A percentile compares a stretch with the other conserved stretches of the same genome.
These are phyloP conservation scores for Caenorhabditis wallacei DNA, from an alignment of 2,888 invertebrate species.

Conservation along the genomic window DNA sequence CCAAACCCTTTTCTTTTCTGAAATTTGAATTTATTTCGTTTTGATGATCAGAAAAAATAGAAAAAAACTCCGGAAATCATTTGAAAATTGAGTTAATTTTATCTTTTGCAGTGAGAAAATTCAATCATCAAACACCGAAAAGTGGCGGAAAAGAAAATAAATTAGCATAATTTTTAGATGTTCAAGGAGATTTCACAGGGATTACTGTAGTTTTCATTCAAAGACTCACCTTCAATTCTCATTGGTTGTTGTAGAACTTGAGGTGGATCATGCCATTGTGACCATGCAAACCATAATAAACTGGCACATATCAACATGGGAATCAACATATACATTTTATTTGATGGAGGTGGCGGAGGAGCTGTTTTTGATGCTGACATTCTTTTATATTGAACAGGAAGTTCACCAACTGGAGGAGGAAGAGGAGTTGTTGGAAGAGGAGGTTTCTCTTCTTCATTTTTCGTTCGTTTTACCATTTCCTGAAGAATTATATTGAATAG, in stretches of 20 bases:
- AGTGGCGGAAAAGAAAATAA: not conserved
- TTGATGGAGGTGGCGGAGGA: conserved; percentile 22
- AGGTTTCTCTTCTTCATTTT: conserved; percentile 15
- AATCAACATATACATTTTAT: conserved; percentile 38
- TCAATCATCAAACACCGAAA: conserved; percentile 9
- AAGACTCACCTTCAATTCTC: conserved; percentile 20
- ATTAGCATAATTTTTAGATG: not conserved
- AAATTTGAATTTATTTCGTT: conserved; percentile 14
- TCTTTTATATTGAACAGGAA: conserved; percentile 37
- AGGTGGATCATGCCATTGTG: conserved; percentile 53
- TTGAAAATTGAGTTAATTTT: conserved; percentile 11
- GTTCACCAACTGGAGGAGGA: conserved; percentile 30
- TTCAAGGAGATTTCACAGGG: no score
- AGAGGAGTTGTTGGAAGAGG: conserved; percentile 14
- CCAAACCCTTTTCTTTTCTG: conserved; percentile 52
- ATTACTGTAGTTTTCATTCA: no score
- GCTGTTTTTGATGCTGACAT: conserved; percentile 17
- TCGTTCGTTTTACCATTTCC: conserved; percentile 31
- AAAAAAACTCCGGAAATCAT: not conserved
- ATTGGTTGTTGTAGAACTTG: conserved; percentile 11
- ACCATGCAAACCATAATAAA: conserved; percentile 55
- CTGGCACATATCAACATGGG: conserved; percentile 49
- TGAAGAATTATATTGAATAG: conserved; percentile 1
- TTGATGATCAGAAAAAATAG: conserved; percentile 11
- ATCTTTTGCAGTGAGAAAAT: conserved; percentile 2